Evolutionary conservation across 2,113 vertebrate species (phyloP).

Genomic region (Psophia crepitans): DNA sequence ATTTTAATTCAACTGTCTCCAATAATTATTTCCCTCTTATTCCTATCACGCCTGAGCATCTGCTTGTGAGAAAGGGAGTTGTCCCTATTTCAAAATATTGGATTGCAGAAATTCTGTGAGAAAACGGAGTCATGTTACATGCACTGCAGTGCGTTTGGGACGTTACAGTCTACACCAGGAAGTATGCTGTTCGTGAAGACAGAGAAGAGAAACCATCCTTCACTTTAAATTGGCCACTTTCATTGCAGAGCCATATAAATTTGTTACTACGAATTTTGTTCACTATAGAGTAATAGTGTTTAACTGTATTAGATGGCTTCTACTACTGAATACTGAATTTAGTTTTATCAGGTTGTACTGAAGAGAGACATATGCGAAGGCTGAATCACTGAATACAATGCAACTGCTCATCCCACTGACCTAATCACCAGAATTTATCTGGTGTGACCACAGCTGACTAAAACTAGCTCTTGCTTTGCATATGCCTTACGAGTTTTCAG

Average conservation of each 20-base stretch:
- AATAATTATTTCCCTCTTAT: not conserved
- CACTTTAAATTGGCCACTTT: not conserved
- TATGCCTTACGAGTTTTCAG: not conserved
- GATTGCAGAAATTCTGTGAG: not conserved
- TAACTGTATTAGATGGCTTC: not conserved
- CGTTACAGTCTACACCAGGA: not conserved
- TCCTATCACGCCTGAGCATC: not conserved
- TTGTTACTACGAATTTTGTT: not conserved
- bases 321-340: not conserved
- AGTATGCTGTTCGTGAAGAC: not conserved
- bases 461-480: not conserved
- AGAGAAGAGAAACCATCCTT: not conserved
- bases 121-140: not conserved
- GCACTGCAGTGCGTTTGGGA: not conserved
- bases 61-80: not conserved
- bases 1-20: not conserved
- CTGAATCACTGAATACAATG: not conserved
- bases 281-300: not conserved
- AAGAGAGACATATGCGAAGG: not conserved
- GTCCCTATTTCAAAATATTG: not conserved
- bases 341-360: not conserved
- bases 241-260: not conserved
- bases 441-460: not conserved
- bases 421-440: not conserved
- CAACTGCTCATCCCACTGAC: not conserved